Evolutionary conservation across 2,888 invertebrate genomes (phyloP), one percentile per base, ranked within the genome.

Genomic region (Acrobasis repandana): DNA sequence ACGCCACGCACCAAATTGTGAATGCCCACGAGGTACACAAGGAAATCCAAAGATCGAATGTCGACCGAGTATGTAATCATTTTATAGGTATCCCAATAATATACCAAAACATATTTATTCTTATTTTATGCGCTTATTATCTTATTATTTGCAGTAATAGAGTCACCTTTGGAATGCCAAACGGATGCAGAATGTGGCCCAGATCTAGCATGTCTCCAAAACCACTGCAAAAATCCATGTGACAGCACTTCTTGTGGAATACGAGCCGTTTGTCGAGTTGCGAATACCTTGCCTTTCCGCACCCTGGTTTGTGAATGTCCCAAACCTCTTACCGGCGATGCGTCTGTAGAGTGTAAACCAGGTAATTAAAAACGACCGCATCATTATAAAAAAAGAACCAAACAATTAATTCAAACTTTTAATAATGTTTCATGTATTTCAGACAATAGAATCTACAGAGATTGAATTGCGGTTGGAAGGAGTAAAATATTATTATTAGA

Each of bases 241-340:
- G 80, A 88, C 8, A 94, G 95, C 63, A 95, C 95, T 1, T 97
- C 97, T 0, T 98, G 97, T 76, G 97, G 97, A 15, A 80, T 90
- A 46, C 95, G 96, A 77, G 97, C 98, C 0, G 94, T 95, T 69
- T 98, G 98, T 80, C 94, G 95, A 9, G 97, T 98, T 10, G 95
- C 97, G 28, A 96, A 97, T 76, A 97, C 97, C 0, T 86, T 97
- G 67, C 98, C 98, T 8, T 93, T 97, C 86, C 94, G 97, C 70
- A 97, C 97, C 9, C 96, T 98, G 94, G 95, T 96, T 63, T 98
- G 98, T 82, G 95, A 96, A 77, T 98, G 98, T 79, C 93, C 96
- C 65, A 95, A 95, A 63, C 97, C 97, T 65, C 96, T 95, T 73
- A 93, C 95, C 70, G 98, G 98, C 68, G 97, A 98, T 83, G 97